phyloP scores from a whole-genome alignment of 1,140 invertebrate genomes.

The Danaus melanippus region DNA sequence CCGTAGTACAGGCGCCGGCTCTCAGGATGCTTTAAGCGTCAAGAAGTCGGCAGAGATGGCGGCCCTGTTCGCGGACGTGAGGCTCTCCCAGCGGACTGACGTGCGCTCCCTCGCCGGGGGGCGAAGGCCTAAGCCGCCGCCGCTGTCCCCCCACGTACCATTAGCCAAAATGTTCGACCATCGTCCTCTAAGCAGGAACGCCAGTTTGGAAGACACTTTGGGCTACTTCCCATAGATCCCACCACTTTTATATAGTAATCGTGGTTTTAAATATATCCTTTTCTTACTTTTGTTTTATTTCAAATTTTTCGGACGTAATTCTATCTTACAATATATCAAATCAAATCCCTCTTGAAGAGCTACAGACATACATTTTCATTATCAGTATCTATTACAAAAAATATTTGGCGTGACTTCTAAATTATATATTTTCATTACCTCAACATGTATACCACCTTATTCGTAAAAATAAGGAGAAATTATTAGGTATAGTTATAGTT shows the following conservation, averaged over 20 bases:
- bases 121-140: slow-evolving; percentile 20
- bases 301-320: too few relatives aligned
- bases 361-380: too few relatives aligned
- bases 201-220: slow-evolving; percentile 60
- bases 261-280: too few relatives aligned
- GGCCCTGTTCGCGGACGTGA: slow-evolving; percentile 84
- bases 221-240: slow-evolving; percentile 56
- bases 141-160: slow-evolving; percentile 24
- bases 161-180: slow-evolving; percentile 50
- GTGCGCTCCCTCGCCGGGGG: slow-evolving; percentile 51
- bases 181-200: slow-evolving; percentile 47
- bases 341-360: too few relatives aligned
- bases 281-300: too few relatives aligned
- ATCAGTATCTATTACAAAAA: too few relatives aligned
- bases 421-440: slow-evolving; percentile 6
- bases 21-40: slow-evolving; percentile 83
- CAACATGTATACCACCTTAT: slow-evolving; percentile 63
- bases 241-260: too few relatives aligned
- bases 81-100: slow-evolving; percentile 72
- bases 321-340: too few relatives aligned
- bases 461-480: slow-evolving; percentile 51
- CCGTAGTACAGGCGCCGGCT: slow-evolving; percentile 73
- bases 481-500: slow-evolving; percentile 50
- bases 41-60: slow-evolving; percentile 92
- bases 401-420: too few relatives aligned